Evolutionary conservation across 23 tunicate species (phyloP).

Genomic region (Trididemnum miniatum): DNA sequence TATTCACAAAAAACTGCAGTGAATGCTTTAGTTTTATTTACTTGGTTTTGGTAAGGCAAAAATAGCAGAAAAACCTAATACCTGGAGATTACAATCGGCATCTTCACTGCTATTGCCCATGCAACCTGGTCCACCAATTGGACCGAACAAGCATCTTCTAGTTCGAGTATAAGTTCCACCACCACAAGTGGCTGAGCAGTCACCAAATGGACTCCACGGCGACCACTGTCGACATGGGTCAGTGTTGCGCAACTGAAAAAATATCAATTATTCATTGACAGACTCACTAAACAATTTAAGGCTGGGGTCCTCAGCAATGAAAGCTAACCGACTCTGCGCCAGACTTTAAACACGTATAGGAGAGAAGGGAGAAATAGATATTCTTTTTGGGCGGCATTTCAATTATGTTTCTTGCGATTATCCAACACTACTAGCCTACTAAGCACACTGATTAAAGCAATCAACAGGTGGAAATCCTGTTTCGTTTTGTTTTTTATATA

Average conservation of each 20-base stretch:
- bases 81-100: constrained; percentile 67
- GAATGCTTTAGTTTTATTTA: neutral
- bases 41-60: no score
- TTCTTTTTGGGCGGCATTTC: no score
- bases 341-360: no score
- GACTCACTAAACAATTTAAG: neutral
- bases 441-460: no score
- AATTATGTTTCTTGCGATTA: no score
- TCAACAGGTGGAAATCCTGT: no score
- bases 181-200: constrained; percentile 42
- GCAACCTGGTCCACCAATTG: constrained; percentile 59
- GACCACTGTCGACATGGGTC: constrained; percentile 54
- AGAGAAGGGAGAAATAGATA: no score
- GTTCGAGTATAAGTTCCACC: constrained; percentile 20
- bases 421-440: no score
- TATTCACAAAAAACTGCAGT: no score
- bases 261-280: no score
- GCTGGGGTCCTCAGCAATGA: neutral
- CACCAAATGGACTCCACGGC: constrained; percentile 39
- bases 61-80: neutral
- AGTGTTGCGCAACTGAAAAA: constrained; percentile 28
- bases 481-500: no score
- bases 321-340: no score
- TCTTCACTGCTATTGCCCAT: constrained; percentile 25
- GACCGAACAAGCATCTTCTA: constrained; percentile 43